phyloP scores from a whole-genome alignment of 2,888 invertebrate species.

The Chaetogeoica ovagalla region DNA sequence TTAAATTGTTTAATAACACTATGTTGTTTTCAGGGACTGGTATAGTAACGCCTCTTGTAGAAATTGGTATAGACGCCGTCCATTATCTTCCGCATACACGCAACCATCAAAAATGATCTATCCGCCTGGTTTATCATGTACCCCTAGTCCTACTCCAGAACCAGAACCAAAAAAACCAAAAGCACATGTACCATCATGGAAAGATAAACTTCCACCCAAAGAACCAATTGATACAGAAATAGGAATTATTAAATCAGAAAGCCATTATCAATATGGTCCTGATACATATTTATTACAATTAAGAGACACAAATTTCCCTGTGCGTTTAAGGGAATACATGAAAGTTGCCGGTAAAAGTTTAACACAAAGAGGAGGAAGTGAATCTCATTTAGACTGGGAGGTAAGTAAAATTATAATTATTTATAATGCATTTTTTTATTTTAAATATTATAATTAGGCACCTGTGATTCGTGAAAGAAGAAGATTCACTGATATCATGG shows the following conservation, averaged over 20 bases:
- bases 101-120: conserved; percentile 95
- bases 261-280: conserved; percentile 86
- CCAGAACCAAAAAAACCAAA: conserved; percentile 56
- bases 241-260: conserved; percentile 54
- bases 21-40: conserved; percentile 72
- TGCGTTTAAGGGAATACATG: conserved; percentile 88
- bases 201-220: conserved; percentile 70
- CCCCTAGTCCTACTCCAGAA: conserved; percentile 77
- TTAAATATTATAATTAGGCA: conserved; percentile 61
- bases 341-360: conserved; percentile 83
- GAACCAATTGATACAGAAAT: conserved; percentile 63
- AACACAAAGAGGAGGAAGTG: conserved; percentile 65
- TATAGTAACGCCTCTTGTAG: conserved; percentile 86
- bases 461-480: conserved; percentile 87
- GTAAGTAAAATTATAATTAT: conserved; percentile 62
- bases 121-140: conserved; percentile 80
- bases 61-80: conserved; percentile 81
- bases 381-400: conserved; percentile 67
- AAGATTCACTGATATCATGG: conserved; percentile 91
- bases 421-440: neutral
- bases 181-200: conserved; percentile 64
- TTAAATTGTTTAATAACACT: neutral
- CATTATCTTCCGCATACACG: conserved; percentile 80
- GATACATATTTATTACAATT: conserved; percentile 94
- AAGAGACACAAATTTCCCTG: conserved; percentile 93